Evolutionary conservation across 2,113 vertebrate genomes (phyloP).

Genomic region (Ginglymostoma cirratum): DNA sequence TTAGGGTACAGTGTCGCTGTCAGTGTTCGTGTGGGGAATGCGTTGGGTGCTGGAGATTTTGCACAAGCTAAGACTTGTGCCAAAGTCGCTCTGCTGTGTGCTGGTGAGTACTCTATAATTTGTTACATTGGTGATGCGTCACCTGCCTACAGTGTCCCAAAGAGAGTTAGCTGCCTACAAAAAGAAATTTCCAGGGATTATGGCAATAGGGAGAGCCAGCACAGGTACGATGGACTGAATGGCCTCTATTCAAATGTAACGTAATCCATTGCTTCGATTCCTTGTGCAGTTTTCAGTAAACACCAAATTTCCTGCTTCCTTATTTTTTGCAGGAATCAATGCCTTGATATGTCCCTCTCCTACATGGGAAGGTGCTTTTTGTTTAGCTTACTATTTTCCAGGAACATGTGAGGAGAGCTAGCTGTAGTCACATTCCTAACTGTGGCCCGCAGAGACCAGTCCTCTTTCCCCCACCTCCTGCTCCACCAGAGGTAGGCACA

Average conservation of each 20-base stretch:
- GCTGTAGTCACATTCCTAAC: too few species aligned
- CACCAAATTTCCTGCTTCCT: neutral
- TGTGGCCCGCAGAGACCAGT: too few species aligned
- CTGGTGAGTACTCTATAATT: conserved; percentile 56
- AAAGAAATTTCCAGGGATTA: neutral
- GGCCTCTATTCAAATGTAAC: neutral
- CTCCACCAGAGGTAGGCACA: too few species aligned
- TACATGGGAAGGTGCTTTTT: too few species aligned
- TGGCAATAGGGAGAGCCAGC: neutral
- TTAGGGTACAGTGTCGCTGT: conserved; percentile 66
- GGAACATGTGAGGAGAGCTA: too few species aligned
- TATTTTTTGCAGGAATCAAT: neutral
- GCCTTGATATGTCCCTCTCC: neutral
- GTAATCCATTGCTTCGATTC: neutral
- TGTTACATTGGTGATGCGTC: neutral
- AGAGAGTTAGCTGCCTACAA: neutral
- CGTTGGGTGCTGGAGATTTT: conserved; percentile 67
- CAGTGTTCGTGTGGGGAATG: conserved; percentile 72
- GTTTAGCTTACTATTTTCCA: too few species aligned
- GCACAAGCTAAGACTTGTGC: conserved; percentile 61
- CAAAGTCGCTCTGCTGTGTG: conserved; percentile 58
- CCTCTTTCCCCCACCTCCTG: too few species aligned
- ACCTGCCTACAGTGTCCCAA: neutral
- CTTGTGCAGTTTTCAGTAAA: neutral
- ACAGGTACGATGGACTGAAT: neutral